Evolutionary conservation across 2,888 invertebrate genomes (phyloP).

Genomic region (Orthosia incerta): DNA sequence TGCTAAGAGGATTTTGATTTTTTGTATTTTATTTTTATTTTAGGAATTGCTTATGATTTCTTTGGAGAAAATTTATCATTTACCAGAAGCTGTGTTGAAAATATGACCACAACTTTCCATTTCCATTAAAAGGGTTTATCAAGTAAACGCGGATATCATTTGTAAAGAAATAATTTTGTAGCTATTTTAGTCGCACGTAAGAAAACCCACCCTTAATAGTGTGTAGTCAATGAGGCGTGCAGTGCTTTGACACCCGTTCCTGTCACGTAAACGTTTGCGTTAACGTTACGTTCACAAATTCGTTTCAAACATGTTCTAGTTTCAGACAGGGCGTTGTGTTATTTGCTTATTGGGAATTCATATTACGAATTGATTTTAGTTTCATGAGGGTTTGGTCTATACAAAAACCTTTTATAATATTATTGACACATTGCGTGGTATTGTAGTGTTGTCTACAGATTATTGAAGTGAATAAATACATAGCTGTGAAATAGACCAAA

Average conservation of each 20-base stretch:
- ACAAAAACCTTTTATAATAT: background rate
- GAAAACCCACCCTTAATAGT: conserved; percentile 44
- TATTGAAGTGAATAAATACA: background rate
- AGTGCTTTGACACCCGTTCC: conserved; percentile 56
- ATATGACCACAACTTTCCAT: no score
- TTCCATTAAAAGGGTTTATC: no score
- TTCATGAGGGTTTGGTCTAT: background rate
- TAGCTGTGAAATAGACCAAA: no score
- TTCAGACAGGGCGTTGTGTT: conserved; percentile 1
- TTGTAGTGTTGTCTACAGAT: background rate
- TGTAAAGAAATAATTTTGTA: background rate
- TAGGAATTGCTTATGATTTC: no score
- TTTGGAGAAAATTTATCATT: no score
- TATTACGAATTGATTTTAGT: background rate
- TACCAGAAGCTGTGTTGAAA: no score
- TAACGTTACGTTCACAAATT: conserved; percentile 36
- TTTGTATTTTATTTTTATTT: no score
- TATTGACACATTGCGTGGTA: no score
- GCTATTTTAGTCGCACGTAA: background rate
- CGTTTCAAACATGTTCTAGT: conserved; percentile 37
- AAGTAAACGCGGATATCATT: background rate
- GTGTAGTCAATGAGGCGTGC: conserved; percentile 56
- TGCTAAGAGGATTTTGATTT: no score
- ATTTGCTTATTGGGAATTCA: conserved; percentile 26
- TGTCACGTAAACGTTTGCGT: conserved; percentile 35